Evolutionary conservation across 2,113 vertebrate genomes (phyloP), one percentile per base, ranked within the genome.

Genomic region (Podarcis cretensis): DNA sequence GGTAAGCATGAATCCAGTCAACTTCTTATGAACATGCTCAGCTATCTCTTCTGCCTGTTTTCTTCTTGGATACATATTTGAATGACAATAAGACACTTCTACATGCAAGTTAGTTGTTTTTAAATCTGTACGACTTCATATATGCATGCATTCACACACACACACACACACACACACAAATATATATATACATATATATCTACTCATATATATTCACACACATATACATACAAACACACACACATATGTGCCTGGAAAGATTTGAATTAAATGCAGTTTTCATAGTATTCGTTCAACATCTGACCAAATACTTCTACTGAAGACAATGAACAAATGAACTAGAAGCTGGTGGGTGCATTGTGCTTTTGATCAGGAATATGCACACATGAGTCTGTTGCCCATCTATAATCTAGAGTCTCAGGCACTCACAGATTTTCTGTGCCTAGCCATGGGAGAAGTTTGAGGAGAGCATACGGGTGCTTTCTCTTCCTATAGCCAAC

Each of bases 1-100:
- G 98, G 99, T 99, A 96, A 89, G 95, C 77, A 91, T 16, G 81
- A 89, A 87, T 91, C 43, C 30, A 93, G 75, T 78, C 74, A 71
- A 84, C 85, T 90, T 1, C 48, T 3, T 14, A 16, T 87, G 1
- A 86, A 21, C 89, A 89, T 90, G 37, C 2, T 88, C 21, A 40
- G 79, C 30, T 0, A 14, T 86, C 77, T 65, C 23, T 25, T n/a
- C 48, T 87, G 5, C 18, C 3, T n/a, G 0, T 16, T 65, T 91
- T 90, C n/a, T 91, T 81, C 66, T 83, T 76, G 89, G 9, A 14
- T 14, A 76, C 63, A 14, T 21, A 63, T 16, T 5, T 78, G 87
- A 78, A 0, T 71, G 43, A 83, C 54, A 84, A 30, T 68, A 87
- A 82, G 30, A 76, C 3, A 48, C n/a, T 14, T 85, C 4, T n/a